Base-by-base conservation (phyloP, 92 coral and sea anemone species). In the Parazoanthus atlanticus region DNA sequence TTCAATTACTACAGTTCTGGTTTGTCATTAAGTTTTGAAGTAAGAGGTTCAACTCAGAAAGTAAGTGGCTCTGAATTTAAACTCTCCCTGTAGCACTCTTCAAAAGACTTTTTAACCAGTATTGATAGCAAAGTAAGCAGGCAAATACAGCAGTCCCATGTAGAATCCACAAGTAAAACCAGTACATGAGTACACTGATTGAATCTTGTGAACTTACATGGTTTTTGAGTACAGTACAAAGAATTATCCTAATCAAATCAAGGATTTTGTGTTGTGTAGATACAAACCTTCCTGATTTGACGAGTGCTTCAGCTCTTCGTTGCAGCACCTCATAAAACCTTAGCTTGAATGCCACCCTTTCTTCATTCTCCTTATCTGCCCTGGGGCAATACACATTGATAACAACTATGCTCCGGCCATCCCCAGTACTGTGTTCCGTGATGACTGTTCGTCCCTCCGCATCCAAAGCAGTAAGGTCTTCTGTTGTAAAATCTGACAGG, bases 321-420 rank as follows among this genome's bases (percentile, higher is more conserved):
- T 95, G 93, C 13, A 97, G 91, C 76, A 97, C 87, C 36, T 91
- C 90, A 47, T 95, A 95, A 91, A 96, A 97, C 40, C 89, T 70
- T 71, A 97, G 84, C 81, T 97, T 97, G 81, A 94, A 97, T 40
- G 90, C 84, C 78, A 92, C 93, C 71, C 99, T 94, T 12, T 97
- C 99, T 70, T 95, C 93, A 88, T 97, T 97, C 32, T 97, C 98
- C 54, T 89, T 91, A 72, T 95, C 99, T 16, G 98, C 99, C 76
- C 99, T 92, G 12, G 99, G 99, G 43, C 99, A 97, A 86, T 97
- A 97, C 8, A 96, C 95, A 90, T 97, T 97, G 16, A 97, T 89
- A 40, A 97, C 90, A 34, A 97, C 99, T 2, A 97, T 89, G 78
- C 81, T 90, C 38, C 77, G 89, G 70, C 93, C 96, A 86, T 88